These are phyloP conservation scores for Hylomyscus alleni DNA, from an alignment of 2,797 vertebrate species.

Conservation along the genomic window DNA sequence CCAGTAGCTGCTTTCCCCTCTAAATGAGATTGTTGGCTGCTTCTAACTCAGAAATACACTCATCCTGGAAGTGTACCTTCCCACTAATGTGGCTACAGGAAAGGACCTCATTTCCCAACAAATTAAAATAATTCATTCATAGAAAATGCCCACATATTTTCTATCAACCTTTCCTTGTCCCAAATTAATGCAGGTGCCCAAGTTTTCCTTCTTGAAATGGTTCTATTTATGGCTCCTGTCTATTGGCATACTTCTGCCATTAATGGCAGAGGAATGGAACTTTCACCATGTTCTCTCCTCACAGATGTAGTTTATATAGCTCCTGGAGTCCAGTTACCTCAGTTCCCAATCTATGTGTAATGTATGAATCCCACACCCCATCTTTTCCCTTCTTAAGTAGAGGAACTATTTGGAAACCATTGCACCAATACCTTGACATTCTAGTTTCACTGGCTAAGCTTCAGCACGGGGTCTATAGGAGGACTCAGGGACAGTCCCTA, in stretches of 20 bases:
- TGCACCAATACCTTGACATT: neutral
- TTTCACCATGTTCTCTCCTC: neutral
- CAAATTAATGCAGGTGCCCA: neutral
- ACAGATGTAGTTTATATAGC: neutral
- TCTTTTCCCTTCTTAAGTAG: neutral
- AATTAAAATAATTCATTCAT: neutral
- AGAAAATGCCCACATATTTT: neutral
- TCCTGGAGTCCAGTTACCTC: neutral
- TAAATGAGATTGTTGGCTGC: neutral
- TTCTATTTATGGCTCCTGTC: conserved; percentile 18
- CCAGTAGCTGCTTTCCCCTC: neutral
- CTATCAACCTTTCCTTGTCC: neutral
- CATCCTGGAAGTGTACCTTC: neutral
- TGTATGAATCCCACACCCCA: accelerated
- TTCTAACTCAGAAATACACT: neutral
- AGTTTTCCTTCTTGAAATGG: neutral
- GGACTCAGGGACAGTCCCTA: neutral
- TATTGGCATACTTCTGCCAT: neutral
- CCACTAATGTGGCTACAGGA: accelerated
- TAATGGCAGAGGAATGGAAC: conserved; percentile 13
- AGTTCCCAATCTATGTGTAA: neutral
- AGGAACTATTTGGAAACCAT: neutral
- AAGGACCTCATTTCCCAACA: neutral
- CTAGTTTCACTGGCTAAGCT: neutral
- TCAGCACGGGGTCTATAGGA: neutral